Evolutionary conservation across 1,140 invertebrate species (phyloP).

Genomic region (Orchesella cincta): DNA sequence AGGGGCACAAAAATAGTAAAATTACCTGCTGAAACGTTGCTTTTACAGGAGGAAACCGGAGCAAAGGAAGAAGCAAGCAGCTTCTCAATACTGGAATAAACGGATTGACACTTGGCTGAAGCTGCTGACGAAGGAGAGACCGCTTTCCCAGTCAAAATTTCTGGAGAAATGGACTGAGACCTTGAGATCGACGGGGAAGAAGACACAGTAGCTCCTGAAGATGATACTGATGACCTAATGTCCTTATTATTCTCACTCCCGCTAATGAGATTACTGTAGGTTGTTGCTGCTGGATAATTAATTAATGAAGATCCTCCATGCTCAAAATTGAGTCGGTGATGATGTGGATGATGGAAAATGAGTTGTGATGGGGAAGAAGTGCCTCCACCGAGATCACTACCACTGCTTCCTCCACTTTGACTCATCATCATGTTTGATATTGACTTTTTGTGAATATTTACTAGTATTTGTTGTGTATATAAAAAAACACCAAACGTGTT

Average conservation of each 20-base stretch:
- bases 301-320: not conserved
- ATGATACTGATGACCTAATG: not conserved
- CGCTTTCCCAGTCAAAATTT: not conserved
- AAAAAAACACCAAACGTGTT: no score
- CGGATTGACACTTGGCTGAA: conserved; percentile 28
- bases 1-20: not conserved
- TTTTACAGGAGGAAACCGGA: not conserved
- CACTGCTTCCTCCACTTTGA: not conserved
- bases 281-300: not conserved
- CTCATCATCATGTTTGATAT: not conserved
- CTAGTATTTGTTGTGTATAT: no score
- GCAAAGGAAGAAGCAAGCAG: conserved; percentile 34
- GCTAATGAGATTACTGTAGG: not conserved
- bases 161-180: not conserved
- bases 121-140: not conserved
- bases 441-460: no score
- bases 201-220: not conserved
- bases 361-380: no score
- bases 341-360: no score
- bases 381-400: not conserved
- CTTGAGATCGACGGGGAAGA: not conserved
- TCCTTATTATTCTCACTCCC: not conserved
- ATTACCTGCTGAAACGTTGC: not conserved
- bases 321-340: not conserved
- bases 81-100: conserved; percentile 51